A percentile compares a stretch with the other conserved stretches of the same genome.
Conservation (phyloP, 1,140 invertebrate genomes). For the Drosophila elegans region DNA sequence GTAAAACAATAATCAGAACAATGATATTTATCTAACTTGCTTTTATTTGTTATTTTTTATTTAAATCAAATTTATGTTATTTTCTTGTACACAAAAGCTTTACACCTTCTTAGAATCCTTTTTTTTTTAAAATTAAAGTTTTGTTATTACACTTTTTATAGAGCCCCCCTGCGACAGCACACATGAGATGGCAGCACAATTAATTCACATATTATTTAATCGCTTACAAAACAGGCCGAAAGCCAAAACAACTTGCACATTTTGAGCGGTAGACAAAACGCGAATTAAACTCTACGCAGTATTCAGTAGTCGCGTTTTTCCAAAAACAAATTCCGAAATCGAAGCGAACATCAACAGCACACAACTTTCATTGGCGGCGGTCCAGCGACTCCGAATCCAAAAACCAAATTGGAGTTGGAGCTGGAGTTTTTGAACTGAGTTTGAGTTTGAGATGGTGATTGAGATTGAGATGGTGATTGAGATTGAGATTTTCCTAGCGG, state of each 20-base stretch:
- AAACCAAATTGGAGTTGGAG: constrained; percentile 8
- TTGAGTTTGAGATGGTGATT: neutral
- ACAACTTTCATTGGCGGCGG: constrained; percentile 64
- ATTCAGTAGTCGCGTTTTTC: neutral
- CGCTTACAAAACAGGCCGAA: constrained; percentile 63
- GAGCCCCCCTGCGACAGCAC: neutral
- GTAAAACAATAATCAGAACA: too few species aligned
- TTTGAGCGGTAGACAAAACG: constrained; percentile 33
- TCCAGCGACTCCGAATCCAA: constrained; percentile 14
- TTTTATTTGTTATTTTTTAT: too few species aligned
- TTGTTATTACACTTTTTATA: neutral
- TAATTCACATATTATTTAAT: constrained; percentile 57
- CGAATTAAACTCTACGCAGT: constrained; percentile 33
- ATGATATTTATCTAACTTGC: too few species aligned
- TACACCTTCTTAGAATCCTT: too few species aligned
- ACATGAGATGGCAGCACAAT: constrained; percentile 11
- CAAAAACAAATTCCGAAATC: constrained; percentile 35
- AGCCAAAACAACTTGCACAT: constrained; percentile 65
- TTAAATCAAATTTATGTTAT: too few species aligned
- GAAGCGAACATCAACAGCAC: constrained; percentile 39
- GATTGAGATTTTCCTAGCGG: constrained; percentile 20
- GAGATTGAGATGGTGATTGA: constrained; percentile 4
- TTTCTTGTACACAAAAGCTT: neutral
- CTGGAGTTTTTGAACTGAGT: constrained; percentile 8
- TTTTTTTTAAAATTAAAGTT: neutral